Conservation (phyloP, 2,888 invertebrate species). For the Synanthedon myopaeformis region DNA sequence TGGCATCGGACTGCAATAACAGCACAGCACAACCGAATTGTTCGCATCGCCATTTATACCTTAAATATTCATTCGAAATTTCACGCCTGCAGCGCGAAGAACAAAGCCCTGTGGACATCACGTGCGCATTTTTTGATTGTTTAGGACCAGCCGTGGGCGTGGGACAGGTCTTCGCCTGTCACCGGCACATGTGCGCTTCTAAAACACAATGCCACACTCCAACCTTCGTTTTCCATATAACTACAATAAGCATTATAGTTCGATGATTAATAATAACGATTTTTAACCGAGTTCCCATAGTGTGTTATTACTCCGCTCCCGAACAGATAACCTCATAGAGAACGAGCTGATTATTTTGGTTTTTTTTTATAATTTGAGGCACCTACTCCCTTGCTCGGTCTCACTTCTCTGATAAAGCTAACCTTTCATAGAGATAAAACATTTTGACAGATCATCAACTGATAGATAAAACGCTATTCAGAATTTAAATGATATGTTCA, state of each 20-base stretch:
- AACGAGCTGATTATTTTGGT: slow-evolving; percentile 32
- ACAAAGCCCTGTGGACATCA: slow-evolving; percentile 4
- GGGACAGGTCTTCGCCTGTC: slow-evolving; percentile 7
- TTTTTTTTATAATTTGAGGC: slow-evolving; percentile 22
- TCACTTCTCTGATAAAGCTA: too few relatives aligned
- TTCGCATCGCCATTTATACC: slow-evolving; percentile 2
- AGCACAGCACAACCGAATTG: slow-evolving; percentile 10
- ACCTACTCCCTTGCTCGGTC: too few relatives aligned
- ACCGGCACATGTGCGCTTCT: neutral
- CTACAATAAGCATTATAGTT: too few relatives aligned
- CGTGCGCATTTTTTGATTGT: slow-evolving; percentile 10
- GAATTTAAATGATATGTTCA: too few relatives aligned
- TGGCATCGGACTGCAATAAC: slow-evolving; percentile 16
- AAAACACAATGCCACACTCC: neutral
- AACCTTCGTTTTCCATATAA: neutral
- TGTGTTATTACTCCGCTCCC: neutral
- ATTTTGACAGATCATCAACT: too few relatives aligned
- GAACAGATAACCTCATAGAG: slow-evolving; percentile 25
- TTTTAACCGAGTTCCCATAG: too few relatives aligned
- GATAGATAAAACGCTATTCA: too few relatives aligned
- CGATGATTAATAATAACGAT: too few relatives aligned
- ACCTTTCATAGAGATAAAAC: too few relatives aligned
- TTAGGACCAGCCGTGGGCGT: slow-evolving; percentile 18
- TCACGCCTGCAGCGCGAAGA: slow-evolving; percentile 7
- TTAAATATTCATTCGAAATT: slow-evolving; percentile 3